Conservation (phyloP, 2,888 invertebrate species). For the Synanthedon tipuliformis region DNA sequence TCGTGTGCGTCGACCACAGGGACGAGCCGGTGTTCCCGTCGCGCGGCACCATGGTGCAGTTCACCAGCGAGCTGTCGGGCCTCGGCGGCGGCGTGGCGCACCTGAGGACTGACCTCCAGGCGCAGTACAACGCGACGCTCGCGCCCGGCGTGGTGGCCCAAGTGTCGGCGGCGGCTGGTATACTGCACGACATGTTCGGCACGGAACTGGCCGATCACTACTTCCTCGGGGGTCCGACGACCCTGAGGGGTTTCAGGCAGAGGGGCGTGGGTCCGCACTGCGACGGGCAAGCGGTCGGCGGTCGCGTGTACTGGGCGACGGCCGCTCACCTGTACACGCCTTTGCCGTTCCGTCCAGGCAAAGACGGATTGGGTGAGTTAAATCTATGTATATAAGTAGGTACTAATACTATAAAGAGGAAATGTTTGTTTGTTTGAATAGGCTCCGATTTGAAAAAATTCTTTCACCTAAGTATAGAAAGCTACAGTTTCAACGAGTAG, state of each 20-base stretch:
- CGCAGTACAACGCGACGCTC: slow-evolving; percentile 37
- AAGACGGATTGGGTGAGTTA: slow-evolving; percentile 79
- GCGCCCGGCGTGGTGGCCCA: slow-evolving; percentile 63
- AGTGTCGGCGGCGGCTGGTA: slow-evolving; percentile 75
- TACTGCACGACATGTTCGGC: slow-evolving; percentile 74
- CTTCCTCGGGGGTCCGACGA: slow-evolving; percentile 90
- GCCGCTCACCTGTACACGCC: slow-evolving; percentile 91
- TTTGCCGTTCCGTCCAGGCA: slow-evolving; percentile 85
- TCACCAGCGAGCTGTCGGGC: slow-evolving; percentile 86
- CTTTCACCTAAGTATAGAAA: no score
- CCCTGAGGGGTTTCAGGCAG: slow-evolving; percentile 87
- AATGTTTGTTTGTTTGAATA: no score
- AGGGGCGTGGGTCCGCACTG: slow-evolving; percentile 88
- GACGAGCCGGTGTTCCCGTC: slow-evolving; percentile 86
- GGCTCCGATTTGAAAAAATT: no score
- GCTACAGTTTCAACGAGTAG: no score
- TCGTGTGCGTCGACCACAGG: slow-evolving; percentile 81
- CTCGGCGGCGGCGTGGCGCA: slow-evolving; percentile 94
- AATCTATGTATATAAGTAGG: no score
- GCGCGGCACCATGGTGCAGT: slow-evolving; percentile 76
- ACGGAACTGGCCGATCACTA: slow-evolving; percentile 79
- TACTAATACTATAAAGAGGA: no score
- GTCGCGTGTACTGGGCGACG: slow-evolving; percentile 84
- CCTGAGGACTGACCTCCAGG: slow-evolving; percentile 78
- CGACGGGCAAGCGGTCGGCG: slow-evolving; percentile 81